Base-by-base conservation (phyloP, 2,797 vertebrate species). In the Hypotaenidia philippensis region DNA sequence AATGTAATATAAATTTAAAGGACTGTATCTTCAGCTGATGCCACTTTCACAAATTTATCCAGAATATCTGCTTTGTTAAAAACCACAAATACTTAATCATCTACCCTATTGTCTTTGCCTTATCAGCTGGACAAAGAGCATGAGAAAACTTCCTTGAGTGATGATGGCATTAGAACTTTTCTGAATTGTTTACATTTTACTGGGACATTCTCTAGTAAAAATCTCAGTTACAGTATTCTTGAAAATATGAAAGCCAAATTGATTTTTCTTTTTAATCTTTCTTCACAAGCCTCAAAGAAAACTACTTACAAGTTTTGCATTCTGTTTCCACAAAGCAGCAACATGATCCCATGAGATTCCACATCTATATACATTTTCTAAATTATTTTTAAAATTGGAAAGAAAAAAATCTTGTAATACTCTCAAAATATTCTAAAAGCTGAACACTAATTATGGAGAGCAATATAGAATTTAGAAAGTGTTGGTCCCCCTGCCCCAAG, bases 211-310 rank as follows among this genome's bases (percentile, higher is more conserved):
- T 63, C 44, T 41, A 57, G 26, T 61, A 66, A 79, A 57, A 95
- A 64, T 38, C 57, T 95, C 64, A 96, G 82, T 87, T 96, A 87
- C 60, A 87, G 16, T 65, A 44, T 79, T 96, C 93, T 94, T 80
- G 82, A 96, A 97, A 97, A 90, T 79, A 96, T 91, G 96, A 94
- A 97, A 96, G 72, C 82, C 70, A 97, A 95, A 83, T 79, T 97
- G 25, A 11, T 40, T 77, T 91, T 84, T 86, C 22, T 90, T 83
- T 91, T 84, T 86, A 38, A 52, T 96, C 87, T 97, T 96, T 91
- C 96, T 97, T 97, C 94, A 92, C 85, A 96, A 95, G 81, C 76
- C 92, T 88, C 93, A 95, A 96, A 97, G 96, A 96, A 93, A 89
- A 69, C 38, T 88, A 75, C 69, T 85, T 95, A 47, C 52, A 96